Conservation (phyloP, 2,888 invertebrate genomes). For the Coelogynopora nodosa region DNA sequence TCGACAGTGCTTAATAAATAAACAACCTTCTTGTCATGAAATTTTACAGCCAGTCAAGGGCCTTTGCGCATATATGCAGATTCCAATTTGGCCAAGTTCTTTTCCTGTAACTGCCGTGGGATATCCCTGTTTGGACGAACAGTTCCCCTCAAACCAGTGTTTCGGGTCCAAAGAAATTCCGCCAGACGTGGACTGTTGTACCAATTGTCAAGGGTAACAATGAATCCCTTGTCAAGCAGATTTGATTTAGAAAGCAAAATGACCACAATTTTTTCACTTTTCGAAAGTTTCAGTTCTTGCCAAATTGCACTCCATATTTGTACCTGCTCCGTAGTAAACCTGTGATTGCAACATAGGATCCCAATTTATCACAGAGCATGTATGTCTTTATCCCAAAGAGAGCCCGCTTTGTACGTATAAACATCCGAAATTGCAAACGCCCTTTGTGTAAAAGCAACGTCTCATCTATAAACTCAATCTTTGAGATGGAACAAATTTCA, state of each 20-base stretch:
- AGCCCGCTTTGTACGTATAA: background rate
- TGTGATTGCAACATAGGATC: background rate
- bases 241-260: background rate
- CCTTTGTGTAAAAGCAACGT: background rate
- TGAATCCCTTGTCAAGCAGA: background rate
- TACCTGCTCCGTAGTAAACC: background rate
- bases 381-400: background rate
- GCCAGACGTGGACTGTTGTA: background rate
- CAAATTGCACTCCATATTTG: background rate
- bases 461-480: background rate
- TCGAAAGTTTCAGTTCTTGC: background rate
- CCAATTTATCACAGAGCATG: background rate
- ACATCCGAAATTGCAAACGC: background rate
- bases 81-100: background rate
- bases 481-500: background rate
- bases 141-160: background rate
- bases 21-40: background rate
- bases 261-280: background rate
- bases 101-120: background rate
- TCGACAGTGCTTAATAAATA: background rate
- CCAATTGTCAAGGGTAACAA: background rate
- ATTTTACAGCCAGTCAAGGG: background rate
- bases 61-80: background rate
- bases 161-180: background rate
- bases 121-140: too few species aligned